Conservation (phyloP, 2,113 vertebrate species). For the Pomatorhinus ruficollis region DNA sequence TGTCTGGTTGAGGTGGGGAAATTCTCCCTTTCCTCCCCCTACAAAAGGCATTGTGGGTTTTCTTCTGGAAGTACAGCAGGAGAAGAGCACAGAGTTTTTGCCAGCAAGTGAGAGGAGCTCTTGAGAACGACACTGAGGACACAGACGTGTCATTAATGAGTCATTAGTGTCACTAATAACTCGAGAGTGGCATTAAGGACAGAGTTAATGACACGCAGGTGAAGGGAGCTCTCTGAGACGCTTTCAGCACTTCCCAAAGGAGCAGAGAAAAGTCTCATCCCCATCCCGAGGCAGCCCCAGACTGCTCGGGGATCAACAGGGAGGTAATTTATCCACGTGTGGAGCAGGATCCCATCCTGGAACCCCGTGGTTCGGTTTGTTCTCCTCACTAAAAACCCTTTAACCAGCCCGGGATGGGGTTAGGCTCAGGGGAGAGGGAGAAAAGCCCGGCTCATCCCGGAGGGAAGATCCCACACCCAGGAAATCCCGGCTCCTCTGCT, state of each 20-base stretch:
- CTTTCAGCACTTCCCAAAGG: neutral
- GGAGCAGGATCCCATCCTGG: neutral
- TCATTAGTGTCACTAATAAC: neutral
- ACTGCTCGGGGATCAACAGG: neutral
- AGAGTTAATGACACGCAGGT: neutral
- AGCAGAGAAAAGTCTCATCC: neutral
- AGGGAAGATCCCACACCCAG: neutral
- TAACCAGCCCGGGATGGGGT: neutral
- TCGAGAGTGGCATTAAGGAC: neutral
- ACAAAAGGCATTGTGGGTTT: neutral
- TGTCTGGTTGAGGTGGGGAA: neutral
- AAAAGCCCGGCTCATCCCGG: neutral
- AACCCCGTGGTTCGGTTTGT: neutral
- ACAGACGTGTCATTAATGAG: neutral
- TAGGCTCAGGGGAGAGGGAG: neutral
- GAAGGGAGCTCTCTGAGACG: neutral
- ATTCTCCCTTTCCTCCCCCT: too few relatives aligned
- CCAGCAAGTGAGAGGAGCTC: neutral
- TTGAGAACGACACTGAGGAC: neutral
- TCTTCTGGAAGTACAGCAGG: neutral
- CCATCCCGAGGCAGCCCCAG: neutral
- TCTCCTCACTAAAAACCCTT: neutral
- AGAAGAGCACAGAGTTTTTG: fast-evolving
- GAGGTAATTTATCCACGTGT: neutral
- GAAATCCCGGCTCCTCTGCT: neutral